Percentiles rank a stretch among this genome's conserved stretches.
These are phyloP conservation scores for Sebastiscus albofasciatus DNA, from an alignment of 2,797 vertebrate species.

Conservation along the genomic window DNA sequence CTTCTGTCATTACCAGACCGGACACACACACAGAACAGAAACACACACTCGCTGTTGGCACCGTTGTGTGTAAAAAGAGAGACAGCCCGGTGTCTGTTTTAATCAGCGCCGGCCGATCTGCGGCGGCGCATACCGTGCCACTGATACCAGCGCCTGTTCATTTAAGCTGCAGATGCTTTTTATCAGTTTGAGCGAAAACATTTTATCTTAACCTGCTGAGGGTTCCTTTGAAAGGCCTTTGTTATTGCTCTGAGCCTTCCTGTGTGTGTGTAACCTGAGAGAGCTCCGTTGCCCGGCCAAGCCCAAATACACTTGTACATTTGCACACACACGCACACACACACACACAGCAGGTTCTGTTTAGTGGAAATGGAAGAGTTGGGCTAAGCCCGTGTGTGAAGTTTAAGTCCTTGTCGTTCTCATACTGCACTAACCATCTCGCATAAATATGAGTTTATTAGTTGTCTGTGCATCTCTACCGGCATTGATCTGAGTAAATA, in stretches of 20 bases:
- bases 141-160: constrained; percentile 61
- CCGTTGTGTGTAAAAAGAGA: not conserved
- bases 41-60: constrained; percentile 1
- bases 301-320: constrained; percentile 68
- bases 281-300: constrained; percentile 72
- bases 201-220: constrained; percentile 83
- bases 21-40: constrained; percentile 26
- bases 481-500: constrained; percentile 19
- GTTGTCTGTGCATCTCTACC: constrained; percentile 9
- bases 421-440: constrained; percentile 31
- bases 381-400: constrained; percentile 56
- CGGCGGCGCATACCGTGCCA: constrained; percentile 46
- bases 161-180: constrained; percentile 82
- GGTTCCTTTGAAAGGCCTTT: constrained; percentile 81
- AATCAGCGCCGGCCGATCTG: constrained; percentile 50
- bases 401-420: constrained; percentile 38
- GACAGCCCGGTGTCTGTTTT: constrained; percentile 39
- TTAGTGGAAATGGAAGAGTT: constrained; percentile 73
- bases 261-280: constrained; percentile 82
- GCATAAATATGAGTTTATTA: not conserved
- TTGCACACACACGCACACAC: constrained; percentile 21
- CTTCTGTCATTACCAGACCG: constrained; percentile 48
- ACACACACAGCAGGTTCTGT: constrained; percentile 76
- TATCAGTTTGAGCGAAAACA: constrained; percentile 81
- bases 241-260: constrained; percentile 83